Evolutionary conservation across 2,888 invertebrate species (phyloP), one percentile per base, ranked within the genome.

Genomic region (Melolontha melolontha): DNA sequence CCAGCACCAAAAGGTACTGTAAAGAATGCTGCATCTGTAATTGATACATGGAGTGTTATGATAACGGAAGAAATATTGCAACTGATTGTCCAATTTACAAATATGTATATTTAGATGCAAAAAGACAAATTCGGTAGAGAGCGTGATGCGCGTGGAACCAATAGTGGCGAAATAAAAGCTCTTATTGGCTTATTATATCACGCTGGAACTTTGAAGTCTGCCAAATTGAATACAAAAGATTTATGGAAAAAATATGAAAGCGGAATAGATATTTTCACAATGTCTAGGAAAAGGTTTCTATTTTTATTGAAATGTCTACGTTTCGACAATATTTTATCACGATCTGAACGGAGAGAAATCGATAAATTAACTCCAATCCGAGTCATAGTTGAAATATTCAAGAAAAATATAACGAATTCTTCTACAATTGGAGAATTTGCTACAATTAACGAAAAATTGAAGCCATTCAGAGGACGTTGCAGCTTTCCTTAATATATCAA

Each of bases 201-300:
- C 44, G 63, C 63, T 49, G 63, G 66, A 55, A 54, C 42, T 22
- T 54, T 55, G 17, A 65, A 66, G 44, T 54, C 55, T 29, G 66
- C 66, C 29, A 54, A 54, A 55, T 41, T 44, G 42, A 55, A 42
- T 29, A n/a, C 54, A 42, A 12, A 29, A 66, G 57, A 65, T 40
- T 44, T 65, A 16, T 65, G 65, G 65, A 34, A 29, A 40, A 44
- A 44, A 44, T 22, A 66, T 29, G 27, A 12, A 40, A 42, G 47
- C 55, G 57, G 66, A 16, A 54, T 41, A 44, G 49, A 27, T 29
- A 49, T 63, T 34, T 63, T 49, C 12, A 63, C 63, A 63, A 63
- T 63, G 63, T 63, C 63, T 41, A 42, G 54, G 27, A 66, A 66
- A 34, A 54, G 14, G 41, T 63, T 63, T 29, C 27, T n/a, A 14